These are phyloP conservation scores for Smithornis capensis DNA, from an alignment of 2,113 vertebrate genomes.

Conservation along the genomic window DNA sequence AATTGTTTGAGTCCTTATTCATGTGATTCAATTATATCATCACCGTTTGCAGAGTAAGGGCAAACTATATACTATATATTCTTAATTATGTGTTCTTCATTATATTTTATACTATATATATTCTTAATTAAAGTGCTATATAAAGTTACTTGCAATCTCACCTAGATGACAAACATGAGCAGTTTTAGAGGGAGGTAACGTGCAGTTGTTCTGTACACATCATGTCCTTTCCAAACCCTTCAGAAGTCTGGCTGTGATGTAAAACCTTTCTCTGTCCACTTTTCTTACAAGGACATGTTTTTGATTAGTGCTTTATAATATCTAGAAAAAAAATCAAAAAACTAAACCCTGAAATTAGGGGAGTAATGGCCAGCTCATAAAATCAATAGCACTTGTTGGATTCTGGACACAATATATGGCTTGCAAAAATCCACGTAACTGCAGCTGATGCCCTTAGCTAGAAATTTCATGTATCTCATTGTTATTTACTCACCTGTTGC, in stretches of 20 bases:
- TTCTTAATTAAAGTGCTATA: background rate
- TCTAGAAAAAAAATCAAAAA: fast-evolving
- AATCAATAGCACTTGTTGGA: background rate
- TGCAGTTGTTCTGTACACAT: background rate
- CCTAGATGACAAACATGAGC: background rate
- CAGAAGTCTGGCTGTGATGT: background rate
- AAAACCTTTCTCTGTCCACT: background rate
- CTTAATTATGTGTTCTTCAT: background rate
- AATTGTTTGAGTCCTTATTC: background rate
- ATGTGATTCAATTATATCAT: background rate
- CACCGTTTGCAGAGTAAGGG: background rate
- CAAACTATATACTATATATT: background rate
- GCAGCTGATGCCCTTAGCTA: background rate
- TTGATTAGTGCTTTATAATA: background rate
- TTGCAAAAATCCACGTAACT: background rate
- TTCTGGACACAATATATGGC: background rate
- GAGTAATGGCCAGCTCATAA: background rate
- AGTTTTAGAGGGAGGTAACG: background rate
- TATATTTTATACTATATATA: too few species aligned
- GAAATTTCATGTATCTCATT: background rate
- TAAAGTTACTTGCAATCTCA: background rate
- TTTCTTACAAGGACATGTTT: background rate
- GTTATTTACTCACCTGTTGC: fast-evolving
- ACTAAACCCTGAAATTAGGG: background rate
- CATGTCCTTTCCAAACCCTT: background rate